Evolutionary conservation across 1,140 invertebrate genomes (phyloP), one percentile per base, ranked within the genome.

Genomic region (Metaphire vulgaris): DNA sequence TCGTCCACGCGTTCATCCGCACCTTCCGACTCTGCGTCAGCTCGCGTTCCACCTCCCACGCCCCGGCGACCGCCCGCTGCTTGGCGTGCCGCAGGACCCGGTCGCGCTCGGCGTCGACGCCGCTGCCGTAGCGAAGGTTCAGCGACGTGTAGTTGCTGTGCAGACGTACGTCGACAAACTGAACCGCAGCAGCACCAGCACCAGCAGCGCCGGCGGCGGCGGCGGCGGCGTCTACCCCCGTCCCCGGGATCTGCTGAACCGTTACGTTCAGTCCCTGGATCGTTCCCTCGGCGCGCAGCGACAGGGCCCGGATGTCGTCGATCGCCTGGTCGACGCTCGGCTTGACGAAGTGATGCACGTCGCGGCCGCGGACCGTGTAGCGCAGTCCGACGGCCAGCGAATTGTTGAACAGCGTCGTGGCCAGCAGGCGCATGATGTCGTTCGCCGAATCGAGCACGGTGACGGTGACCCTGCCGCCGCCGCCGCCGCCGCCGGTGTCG

Each of bases 271-370:
- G 91, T 84, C 95, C 92, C 12, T 93, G 67, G 28, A 78, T 74
- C 28, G 65, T 75, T 21, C 73, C 74, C 30, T 74, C 68, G 1
- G 66, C 66, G 26, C 74, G 15, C 33, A 78, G 69, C 0, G 73
- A 41, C 76, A 98, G 85, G 80, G 95, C 93, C 74, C 91, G 91
- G 77, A 92, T 90, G 83, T 98, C 95, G 80, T 94, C 92, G 65
- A 90, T 90, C 0, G 93, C 93, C 41, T 92, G 90, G 90, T 92
- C 93, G 0, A 91, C 90, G 77, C 95, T 92, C 81, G 94, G 92
- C 84, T 98, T 97, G 0, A 97, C 93, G 83, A 98, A 97, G 86
- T 95, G 96, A 86, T 97, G 96, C 15, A 93, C 91, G 82, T 97
- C 95, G 83, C 95, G 93, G 69, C 91, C 93, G 85, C 96, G 93